These are phyloP conservation scores for Pollimyrus isidori DNA, from an alignment of 2,113 vertebrate species.

Conservation along the genomic window DNA sequence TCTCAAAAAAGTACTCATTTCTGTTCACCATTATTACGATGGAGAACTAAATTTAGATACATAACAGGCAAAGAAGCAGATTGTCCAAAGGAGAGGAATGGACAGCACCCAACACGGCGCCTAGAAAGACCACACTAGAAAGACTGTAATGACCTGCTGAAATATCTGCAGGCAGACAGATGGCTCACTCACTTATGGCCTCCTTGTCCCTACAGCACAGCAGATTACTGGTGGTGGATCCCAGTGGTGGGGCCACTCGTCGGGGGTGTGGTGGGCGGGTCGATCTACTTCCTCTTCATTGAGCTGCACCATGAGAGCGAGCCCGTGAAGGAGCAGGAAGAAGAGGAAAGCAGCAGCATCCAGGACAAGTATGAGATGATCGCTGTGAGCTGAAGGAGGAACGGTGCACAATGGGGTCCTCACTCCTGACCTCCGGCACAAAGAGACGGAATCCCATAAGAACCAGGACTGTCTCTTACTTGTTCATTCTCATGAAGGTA, in stretches of 20 bases:
- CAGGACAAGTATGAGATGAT: conserved; percentile 79
- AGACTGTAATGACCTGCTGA: background rate
- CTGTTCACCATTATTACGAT: background rate
- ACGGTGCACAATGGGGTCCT: background rate
- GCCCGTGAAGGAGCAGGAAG: conserved; percentile 36
- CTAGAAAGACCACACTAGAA: background rate
- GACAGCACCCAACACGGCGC: background rate
- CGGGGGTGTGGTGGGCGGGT: conserved; percentile 72
- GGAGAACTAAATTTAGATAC: background rate
- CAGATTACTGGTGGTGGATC: conserved; percentile 91
- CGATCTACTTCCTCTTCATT: conserved; percentile 73
- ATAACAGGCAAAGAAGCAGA: background rate
- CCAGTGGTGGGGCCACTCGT: conserved; percentile 80
- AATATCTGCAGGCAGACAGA: conserved; percentile 6
- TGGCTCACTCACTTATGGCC: background rate
- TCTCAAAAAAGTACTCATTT: background rate
- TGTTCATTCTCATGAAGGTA: background rate
- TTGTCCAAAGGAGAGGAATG: background rate
- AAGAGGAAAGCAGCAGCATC: conserved; percentile 45
- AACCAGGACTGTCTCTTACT: background rate
- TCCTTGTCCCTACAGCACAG: conserved; percentile 63
- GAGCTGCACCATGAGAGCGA: conserved; percentile 74
- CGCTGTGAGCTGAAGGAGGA: conserved; percentile 54
- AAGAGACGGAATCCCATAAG: background rate
- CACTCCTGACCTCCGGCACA: background rate